Base-by-base conservation (phyloP, 2,797 vertebrate species). In the Catamblyrhynchus diadema region DNA sequence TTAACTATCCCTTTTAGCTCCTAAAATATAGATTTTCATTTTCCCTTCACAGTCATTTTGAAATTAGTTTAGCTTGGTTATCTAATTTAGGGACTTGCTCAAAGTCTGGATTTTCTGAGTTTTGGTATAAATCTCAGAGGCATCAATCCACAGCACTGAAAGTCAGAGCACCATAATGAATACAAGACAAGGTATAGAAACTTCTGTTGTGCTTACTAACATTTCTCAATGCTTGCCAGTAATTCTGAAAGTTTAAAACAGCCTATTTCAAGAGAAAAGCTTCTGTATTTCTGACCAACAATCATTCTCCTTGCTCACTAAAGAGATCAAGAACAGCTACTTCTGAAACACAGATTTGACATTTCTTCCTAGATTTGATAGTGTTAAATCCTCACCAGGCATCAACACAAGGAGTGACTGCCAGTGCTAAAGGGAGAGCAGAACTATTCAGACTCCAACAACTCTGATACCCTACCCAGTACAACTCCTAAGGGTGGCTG, bases 281-380 rank as follows among this genome's bases (percentile, higher is more conserved):
- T 39, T 41, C 32, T 73, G 47, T 30, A 77, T 39, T 90, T 86
- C 57, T 64, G 86, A 25, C 66, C 54, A 92, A 84, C 62, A 94
- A 39, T 62, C 16, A 2, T 62, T 45, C 32, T 37, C 77, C 77
- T 90, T 81, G 71, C 73, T 79, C 6, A 1, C 41, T 81, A 56
- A 92, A 69, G 23, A 80, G 88, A 64, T 90, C 57, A 83, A 86
- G 39, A 80, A 47, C 5, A 3, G 59, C 81, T 84, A 60, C 84
- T 79, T 86, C 86, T 65, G 65, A 62, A 91, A 70, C n/a, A 57
- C 12, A 75, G 73, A 66, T 82, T 14, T 73, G 56, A 82, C 44
- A 72, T 86, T 86, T 88, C 89, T 91, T 71, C 80, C 85, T 61
- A 65, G 66, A 91, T 90, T 78, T 90, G 28, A 64, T 4, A 59